These are phyloP conservation scores for Grammomys surdaster DNA, from an alignment of 2,113 vertebrate species.

Conservation along the genomic window DNA sequence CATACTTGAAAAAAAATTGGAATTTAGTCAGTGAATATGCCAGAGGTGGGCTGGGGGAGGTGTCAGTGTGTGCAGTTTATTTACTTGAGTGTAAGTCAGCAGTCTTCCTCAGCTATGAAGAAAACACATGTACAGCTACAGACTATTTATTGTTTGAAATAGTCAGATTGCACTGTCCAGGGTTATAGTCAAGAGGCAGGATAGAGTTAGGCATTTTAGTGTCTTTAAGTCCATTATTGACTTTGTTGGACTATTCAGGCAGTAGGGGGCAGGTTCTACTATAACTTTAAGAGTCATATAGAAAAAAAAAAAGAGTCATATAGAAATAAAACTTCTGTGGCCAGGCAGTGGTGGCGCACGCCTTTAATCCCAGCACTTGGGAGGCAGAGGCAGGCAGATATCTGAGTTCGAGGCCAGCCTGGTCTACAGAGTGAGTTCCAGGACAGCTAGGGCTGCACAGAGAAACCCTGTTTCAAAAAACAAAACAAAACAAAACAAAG, in stretches of 20 bases:
- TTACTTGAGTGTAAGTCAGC: not conserved
- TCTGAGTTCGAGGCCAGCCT: too few species aligned
- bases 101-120: not conserved
- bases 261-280: conserved; percentile 38
- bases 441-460: too few species aligned
- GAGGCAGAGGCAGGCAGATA: too few species aligned
- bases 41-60: not conserved
- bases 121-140: not conserved
- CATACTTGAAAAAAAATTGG: conserved; percentile 13
- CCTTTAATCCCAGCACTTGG: too few species aligned
- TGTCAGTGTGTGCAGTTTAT: not conserved
- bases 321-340: conserved; percentile 29
- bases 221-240: conserved; percentile 39
- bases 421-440: too few species aligned
- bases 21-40: not conserved
- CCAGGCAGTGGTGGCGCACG: too few species aligned
- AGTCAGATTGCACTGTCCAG: not conserved
- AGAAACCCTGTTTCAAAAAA: too few species aligned
- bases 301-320: not conserved
- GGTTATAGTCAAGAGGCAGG: not conserved
- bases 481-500: too few species aligned
- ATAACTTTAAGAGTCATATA: not conserved
- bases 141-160: not conserved
- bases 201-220: conserved; percentile 24
- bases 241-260: not conserved